Base-by-base conservation (phyloP, 2,888 invertebrate species). In the Ophion obscuratus region DNA sequence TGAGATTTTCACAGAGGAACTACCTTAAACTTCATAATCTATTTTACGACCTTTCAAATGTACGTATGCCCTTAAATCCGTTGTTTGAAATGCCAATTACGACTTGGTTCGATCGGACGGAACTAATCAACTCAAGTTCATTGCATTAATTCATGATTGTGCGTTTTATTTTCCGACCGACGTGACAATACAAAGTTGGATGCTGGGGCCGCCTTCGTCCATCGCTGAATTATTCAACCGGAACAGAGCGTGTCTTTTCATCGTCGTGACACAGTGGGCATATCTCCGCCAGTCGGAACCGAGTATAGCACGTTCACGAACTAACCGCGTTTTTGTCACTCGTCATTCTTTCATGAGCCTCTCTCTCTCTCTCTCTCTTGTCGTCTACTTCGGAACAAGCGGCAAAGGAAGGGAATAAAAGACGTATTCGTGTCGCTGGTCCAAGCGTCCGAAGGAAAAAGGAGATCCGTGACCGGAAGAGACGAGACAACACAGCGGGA, bases 281-380 rank as follows among this genome's bases (percentile, higher is more conserved):
- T 36, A 62, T 24, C 40, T 31, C 64, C 24, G 73, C 64, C 74
- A 70, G 70, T 70, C 74, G 27, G 68, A 81, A 85, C 68, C 44
- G 57, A 68, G 62, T 36, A 73, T 59, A n/a, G 47, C 73, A 70
- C 68, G 71, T 77, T 76, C 44, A 64, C 70, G 66, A 71, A 70
- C 77, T n/a, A 20, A 61, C 62, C 73, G 73, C 76, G 73, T 85
- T 85, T 81, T 85, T 85, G 84, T 85, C 81, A 70, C 85, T 81
- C 85, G 78, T 85, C 81, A 78, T 81, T 74, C 81, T 85, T 85
- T 85, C 70, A 85, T 70, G 40, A 57, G 57, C 67, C 31, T 31
- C 31, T 31, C 31, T 31, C 31, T 31, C 31, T 31, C 31, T 31
- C 31, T 31, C 0, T 4, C 31, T 31, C 31, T 31, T 40, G 40